phyloP scores from a whole-genome alignment of 2,113 vertebrate species.

The Gnathonemus longibarbis region DNA sequence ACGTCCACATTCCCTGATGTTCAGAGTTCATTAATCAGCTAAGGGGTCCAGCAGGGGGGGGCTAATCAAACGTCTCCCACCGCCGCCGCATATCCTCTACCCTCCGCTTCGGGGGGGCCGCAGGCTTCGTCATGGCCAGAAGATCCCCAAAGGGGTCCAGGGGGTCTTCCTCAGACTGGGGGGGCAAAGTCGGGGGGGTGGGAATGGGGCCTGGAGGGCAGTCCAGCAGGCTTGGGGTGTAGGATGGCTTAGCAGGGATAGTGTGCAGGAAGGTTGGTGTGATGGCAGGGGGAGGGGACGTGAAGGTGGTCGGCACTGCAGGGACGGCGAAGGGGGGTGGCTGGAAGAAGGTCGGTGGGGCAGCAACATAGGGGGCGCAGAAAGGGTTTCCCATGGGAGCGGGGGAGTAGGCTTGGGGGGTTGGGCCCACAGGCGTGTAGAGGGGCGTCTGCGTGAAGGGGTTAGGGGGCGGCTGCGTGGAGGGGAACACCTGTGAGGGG shows the following conservation, averaged over 20 bases:
- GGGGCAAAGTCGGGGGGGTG: constrained; percentile 46
- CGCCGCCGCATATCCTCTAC: constrained; percentile 77
- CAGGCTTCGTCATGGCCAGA: constrained; percentile 69
- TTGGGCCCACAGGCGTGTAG: constrained; percentile 47
- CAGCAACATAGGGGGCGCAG: constrained; percentile 53
- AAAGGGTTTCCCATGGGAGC: constrained; percentile 61
- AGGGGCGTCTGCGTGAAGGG: constrained; percentile 69
- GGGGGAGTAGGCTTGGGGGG: constrained; percentile 60
- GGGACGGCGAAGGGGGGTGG: constrained; percentile 54
- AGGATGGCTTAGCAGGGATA: constrained; percentile 24
- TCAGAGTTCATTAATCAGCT: not conserved
- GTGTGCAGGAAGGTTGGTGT: constrained; percentile 51
- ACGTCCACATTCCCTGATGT: not conserved
- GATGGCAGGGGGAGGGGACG: constrained; percentile 55
- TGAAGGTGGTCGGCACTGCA: constrained; percentile 68
- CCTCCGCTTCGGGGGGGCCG: constrained; percentile 62
- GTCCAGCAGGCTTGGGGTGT: constrained; percentile 35
- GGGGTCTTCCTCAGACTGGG: constrained; percentile 45
- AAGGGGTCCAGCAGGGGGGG: not conserved
- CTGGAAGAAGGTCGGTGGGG: constrained; percentile 55
- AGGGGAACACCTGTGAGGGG: constrained; percentile 53
- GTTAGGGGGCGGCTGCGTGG: constrained; percentile 65
- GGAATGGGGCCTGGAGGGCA: constrained; percentile 37
- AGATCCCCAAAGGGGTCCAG: constrained; percentile 88
- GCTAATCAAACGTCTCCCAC: constrained; percentile 92